Evolutionary conservation across 53 echinoderm and acorn worm genomes (phyloP), one percentile per base, ranked within the genome.

Genomic region (Patiria pectinifera): DNA sequence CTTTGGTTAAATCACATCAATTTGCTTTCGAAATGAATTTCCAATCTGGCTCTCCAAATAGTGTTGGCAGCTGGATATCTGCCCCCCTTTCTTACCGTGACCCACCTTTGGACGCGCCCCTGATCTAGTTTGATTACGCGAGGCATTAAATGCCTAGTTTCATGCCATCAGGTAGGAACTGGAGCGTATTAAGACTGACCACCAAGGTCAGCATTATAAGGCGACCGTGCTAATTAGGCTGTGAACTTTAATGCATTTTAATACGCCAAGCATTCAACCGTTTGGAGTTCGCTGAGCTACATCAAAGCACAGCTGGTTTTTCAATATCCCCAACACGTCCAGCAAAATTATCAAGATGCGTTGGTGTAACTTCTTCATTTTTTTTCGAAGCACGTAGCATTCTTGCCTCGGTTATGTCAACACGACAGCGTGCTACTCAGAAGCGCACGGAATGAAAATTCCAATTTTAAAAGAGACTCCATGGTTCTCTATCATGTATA

Each of bases 251-350:
- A 60, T 78, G 61, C 78, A 35, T 76, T 78, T 76, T 61, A 78
- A 87, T 61, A 87, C 77, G 18, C 19, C 76, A 44, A 4, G 19
- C 87, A 53, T 19, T 61, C 59, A 87, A 78, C 58, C 87, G 87
- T 15, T 53, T 46, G 48, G 78, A 24, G 48, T n/a, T 75, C 3
- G 35, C 12, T 87, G 59, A 87, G 26, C 78, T 45, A 26, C 78
- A 48, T 23, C 48, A 87, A 74, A 74, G 19, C 87, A 87, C 87
- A 87, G 78, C 77, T 44, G 87, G 78, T 87, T 78, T 87, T 87
- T 21, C 6, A 87, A 78, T 87, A 13, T 19, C 22, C 25, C 59
- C 23, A 19, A 49, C 80, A 80, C 11, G 87, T 53, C 53, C 13
- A 76, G 48, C 49, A 13, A 35, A 48, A 75, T 74, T 58, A 53